Conservation (phyloP, 2,797 vertebrate genomes). For the Cossypha niveicapilla region DNA sequence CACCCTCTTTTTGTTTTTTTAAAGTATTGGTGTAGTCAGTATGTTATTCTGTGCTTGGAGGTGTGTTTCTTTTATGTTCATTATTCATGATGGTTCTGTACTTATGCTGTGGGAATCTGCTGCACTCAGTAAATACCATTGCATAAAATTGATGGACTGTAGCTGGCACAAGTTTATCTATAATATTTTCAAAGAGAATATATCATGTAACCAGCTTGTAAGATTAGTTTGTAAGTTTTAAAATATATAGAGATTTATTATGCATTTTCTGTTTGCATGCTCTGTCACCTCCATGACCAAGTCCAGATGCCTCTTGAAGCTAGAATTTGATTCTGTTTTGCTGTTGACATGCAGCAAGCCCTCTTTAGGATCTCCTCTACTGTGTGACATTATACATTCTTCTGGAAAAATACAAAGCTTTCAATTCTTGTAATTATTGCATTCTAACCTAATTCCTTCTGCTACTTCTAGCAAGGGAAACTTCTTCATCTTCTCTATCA, state of each 20-base stretch:
- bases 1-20: neutral
- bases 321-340: neutral
- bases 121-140: constrained; percentile 64
- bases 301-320: neutral
- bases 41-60: constrained; percentile 19
- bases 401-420: neutral
- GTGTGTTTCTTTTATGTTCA: constrained; percentile 57
- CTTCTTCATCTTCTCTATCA: neutral
- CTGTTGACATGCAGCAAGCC: neutral
- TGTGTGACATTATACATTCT: neutral
- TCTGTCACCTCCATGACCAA: neutral
- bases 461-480: neutral
- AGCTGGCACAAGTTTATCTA: constrained; percentile 24
- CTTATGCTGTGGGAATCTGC: constrained; percentile 31
- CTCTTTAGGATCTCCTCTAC: neutral
- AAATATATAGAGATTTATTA: neutral
- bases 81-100: constrained; percentile 45
- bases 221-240: constrained; percentile 8
- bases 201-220: constrained; percentile 12
- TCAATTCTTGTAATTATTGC: neutral
- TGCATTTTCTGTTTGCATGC: neutral
- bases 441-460: neutral
- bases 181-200: constrained; percentile 30
- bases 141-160: constrained; percentile 56
- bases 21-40: constrained; percentile 19